Evolutionary conservation across 2,113 vertebrate genomes (phyloP), one percentile per base, ranked within the genome.

Genomic region (Microtus oregoni): DNA sequence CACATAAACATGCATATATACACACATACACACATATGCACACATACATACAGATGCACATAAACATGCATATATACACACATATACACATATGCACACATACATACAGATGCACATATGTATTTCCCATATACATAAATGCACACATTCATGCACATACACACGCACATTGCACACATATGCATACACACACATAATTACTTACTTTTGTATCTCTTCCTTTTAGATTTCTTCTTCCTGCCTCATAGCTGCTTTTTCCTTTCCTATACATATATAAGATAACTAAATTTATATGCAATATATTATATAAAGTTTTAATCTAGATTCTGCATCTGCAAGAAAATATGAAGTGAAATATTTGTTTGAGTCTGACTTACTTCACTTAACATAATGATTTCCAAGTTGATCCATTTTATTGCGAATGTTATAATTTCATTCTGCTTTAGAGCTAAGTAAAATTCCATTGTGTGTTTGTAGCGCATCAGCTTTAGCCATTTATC

Each of bases 351-450:
- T 87, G 44, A 68, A 87, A 52, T 87, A 87, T 70, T 67, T 86
- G 63, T 68, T 44, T 52, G 44, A 70, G 63, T 86, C 85, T 52
- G 85, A 41, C 30, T 86, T 86, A 86, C 30, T 70, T 86, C 61
- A 67, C 85, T 70, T 70, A 70, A 44, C 85, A 87, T 70, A 68
- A 68, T 52, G 38, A 86, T 86, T 86, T 68, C 83, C 63, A 86
- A 41, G 32, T 68, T 86, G 68, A 86, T 68, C 28, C 83, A 47
- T 86, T 68, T 86, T 67, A 86, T 58, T 86, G 83, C 63, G 35
- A 50, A 68, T 50, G 41, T 70, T 52, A 68, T 70, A 47, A 70
- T 68, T 50, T 44, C 65, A 50, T 70, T 52, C 63, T 86, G 47
- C 11, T 68, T 70, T 35, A 70, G 30, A 86, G 85, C 85, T 35